A percentile compares a stretch with the other conserved stretches of the same genome.
Evolutionary conservation across 2,888 invertebrate genomes (phyloP).

Genomic region (Parapristionchus giblindavisi): DNA sequence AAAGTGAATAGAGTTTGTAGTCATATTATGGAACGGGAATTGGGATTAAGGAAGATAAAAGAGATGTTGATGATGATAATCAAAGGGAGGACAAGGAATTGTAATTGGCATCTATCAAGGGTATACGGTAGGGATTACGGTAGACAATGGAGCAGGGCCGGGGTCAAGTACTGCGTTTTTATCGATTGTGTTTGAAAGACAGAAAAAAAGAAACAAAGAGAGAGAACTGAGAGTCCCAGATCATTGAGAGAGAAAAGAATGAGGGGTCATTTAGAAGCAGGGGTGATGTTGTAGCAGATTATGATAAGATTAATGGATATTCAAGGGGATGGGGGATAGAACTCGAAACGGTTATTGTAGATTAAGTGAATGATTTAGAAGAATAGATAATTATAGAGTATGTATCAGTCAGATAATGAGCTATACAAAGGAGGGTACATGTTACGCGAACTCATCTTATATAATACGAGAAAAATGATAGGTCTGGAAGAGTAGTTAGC

Average conservation of each 20-base stretch:
- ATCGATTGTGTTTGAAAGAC: slow-evolving; percentile 4
- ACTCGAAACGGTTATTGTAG: too few species aligned
- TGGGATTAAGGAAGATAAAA: background rate
- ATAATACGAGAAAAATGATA: too few species aligned
- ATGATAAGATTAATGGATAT: slow-evolving; percentile 14
- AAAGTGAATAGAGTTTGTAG: slow-evolving; percentile 3
- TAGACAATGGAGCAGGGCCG: slow-evolving; percentile 1
- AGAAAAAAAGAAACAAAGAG: background rate
- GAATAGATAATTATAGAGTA: too few species aligned
- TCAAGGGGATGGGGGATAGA: background rate
- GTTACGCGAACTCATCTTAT: too few species aligned
- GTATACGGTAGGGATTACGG: background rate
- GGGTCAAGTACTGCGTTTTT: too few species aligned
- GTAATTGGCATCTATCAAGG: slow-evolving; percentile 25
- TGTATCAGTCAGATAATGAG: too few species aligned
- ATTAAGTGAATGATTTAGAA: too few species aligned
- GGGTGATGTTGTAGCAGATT: background rate
- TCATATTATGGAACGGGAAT: background rate
- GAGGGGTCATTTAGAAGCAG: background rate
- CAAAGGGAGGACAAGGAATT: too few species aligned
- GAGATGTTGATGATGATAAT: too few species aligned
- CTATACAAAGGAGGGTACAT: too few species aligned
- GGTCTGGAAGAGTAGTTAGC: too few species aligned
- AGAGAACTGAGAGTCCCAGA: background rate
- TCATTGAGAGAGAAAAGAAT: background rate